Evolutionary conservation across 2,888 invertebrate genomes (phyloP).

Genomic region (Tenthredo mesomela): DNA sequence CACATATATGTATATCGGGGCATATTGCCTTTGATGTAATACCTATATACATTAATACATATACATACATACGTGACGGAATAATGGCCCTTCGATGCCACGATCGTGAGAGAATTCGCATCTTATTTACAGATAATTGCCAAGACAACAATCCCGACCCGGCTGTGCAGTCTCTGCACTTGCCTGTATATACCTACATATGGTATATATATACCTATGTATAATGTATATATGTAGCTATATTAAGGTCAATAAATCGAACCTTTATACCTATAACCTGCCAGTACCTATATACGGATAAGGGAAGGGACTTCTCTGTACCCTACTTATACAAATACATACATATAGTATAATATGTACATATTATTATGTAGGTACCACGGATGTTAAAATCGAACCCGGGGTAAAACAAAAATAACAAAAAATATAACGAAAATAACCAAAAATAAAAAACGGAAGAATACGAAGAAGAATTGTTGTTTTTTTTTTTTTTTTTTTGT

Average conservation of each 20-base stretch:
- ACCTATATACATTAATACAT: too few relatives aligned
- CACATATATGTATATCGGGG: neutral
- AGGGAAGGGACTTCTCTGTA: neutral
- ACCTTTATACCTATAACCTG: neutral
- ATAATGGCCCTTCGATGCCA: neutral
- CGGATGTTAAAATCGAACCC: neutral
- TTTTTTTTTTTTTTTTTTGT: constrained; percentile 13
- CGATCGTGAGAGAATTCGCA: constrained; percentile 41
- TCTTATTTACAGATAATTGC: constrained; percentile 34
- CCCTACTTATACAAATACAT: neutral
- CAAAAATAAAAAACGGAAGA: neutral
- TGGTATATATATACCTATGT: neutral
- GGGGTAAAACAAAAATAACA: neutral
- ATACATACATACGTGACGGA: neutral
- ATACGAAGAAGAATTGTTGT: neutral
- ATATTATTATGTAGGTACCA: neutral
- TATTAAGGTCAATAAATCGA: neutral
- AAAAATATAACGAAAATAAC: too few relatives aligned
- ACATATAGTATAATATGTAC: neutral
- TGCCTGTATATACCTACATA: neutral
- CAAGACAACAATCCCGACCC: neutral
- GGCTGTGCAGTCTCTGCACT: neutral
- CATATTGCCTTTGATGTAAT: constrained; percentile 10
- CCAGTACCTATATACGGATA: neutral
- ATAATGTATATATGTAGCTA: neutral